Base-by-base conservation (phyloP, 2,113 vertebrate species). In the Syngnathoides biaculeatus region DNA sequence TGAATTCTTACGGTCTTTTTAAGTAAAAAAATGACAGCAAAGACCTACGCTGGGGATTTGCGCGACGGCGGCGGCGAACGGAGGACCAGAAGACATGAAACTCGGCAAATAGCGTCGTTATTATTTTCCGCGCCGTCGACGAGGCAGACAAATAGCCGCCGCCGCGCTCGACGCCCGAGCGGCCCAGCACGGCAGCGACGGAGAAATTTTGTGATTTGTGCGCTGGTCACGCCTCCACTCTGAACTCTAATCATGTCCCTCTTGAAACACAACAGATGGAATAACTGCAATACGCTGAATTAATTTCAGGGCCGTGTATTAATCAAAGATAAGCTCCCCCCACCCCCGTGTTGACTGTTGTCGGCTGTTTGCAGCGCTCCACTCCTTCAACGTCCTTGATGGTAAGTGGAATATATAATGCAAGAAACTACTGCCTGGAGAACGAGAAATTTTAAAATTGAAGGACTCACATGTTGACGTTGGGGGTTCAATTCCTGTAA, bases 251-350 rank as follows among this genome's bases (percentile, higher is more conserved):
- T 59, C 57, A n/a, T 59, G 57, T 59, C 10, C 57, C 30, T 11
- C 57, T 59, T n/a, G 30, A 59, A 59, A 59, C 57, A 59, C 30
- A 59, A 59, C 57, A 38, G 57, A 35, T 19, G 57, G 57, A 38
- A 59, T 59, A 59, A 59, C 17, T 59, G 57, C 17, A 59, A 59
- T n/a, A n/a, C 9, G 35, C 30, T 20, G 30, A 35, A 39, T 24
- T 35, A 19, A 10, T 59, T 58, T 59, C 57, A 38, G 57, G 30
- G 57, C 30, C 19, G 30, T 0, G 27, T 38, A 38, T 20, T 59
- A 15, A 38, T 58, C 56, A 58, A 30, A 38, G 26, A 58, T 59
- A 59, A 59, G 57, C 57, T 20, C 38, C 1, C 17, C 5, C 15
- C n/a, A n/a, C n/a, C 38, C 35, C 57, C 17, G 5, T 55, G 52